Evolutionary conservation across 1,140 invertebrate species (phyloP), one percentile per base, ranked within the genome.

Genomic region (Hyles euphorbiae): DNA sequence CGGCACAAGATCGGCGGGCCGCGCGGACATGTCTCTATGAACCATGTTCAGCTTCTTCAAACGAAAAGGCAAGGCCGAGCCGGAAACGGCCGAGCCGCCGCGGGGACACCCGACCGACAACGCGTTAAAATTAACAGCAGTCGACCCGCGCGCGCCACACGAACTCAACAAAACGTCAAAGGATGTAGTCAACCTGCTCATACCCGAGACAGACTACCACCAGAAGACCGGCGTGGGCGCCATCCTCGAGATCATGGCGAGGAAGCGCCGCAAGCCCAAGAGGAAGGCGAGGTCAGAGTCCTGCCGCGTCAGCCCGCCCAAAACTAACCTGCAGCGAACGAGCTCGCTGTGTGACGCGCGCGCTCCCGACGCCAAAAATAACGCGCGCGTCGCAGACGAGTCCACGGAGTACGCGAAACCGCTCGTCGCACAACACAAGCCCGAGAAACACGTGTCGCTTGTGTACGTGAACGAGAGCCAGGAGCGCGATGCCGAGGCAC

Each of bases 11-110:
- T 43, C 78, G 64, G 58, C 72, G 67, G 6, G 22, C 47, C 64
- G 50, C 45, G 56, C 70, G 72, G 73, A 69, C 78, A 78, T 76
- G 74, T 55, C 56, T 53, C 44, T 49, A 60, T 49, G 58, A 67
- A 70, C 76, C 62, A 86, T 87, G 82, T 85, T 85, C 58, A 84
- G 76, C 65, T 83, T 87, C 74, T 86, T 87, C 70, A 86, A 86
- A 67, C 63, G 76, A 60, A 86, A 83, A 74, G 67, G 73, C 76
- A 76, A 80, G 58, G 58, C 60, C 65, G 64, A 63, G 57, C 49
- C 61, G 74, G 63, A 47, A 32, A 65, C 68, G 45, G 68, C 72
- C 82, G 81, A 83, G 48, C 54, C 22, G 22, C 58, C 51, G 33
- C 81, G 83, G 58, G 74, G 54, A 66, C 64, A 59, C 12, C 69